Evolutionary conservation across 2,888 invertebrate species (phyloP).

Genomic region (Tribolium freemani): DNA sequence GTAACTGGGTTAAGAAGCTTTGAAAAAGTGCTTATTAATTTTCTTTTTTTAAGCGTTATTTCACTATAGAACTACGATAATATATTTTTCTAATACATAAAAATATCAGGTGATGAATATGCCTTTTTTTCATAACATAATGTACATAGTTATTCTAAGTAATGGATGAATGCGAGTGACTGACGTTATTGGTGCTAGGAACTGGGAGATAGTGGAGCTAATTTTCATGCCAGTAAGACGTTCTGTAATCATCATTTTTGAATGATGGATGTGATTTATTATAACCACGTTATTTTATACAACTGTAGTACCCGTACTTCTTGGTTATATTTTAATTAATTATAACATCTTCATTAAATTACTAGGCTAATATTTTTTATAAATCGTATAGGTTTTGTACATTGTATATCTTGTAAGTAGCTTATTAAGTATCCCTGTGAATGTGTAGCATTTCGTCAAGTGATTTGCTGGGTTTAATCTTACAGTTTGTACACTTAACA

Average conservation of each 20-base stretch:
- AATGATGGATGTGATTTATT: constrained; percentile 54
- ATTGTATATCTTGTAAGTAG: constrained; percentile 65
- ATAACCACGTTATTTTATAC: constrained; percentile 45
- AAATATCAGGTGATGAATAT: constrained; percentile 67
- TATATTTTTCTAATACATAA: constrained; percentile 61
- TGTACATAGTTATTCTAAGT: constrained; percentile 60
- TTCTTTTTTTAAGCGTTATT: constrained; percentile 45
- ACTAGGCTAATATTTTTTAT: constrained; percentile 66
- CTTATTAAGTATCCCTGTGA: constrained; percentile 55
- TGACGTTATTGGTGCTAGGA: constrained; percentile 59
- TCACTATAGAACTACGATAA: constrained; percentile 47
- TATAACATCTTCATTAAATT: constrained; percentile 35
- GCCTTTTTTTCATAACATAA: constrained; percentile 63
- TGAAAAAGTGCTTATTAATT: constrained; percentile 45
- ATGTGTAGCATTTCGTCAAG: constrained; percentile 56
- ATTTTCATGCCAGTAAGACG: constrained; percentile 51
- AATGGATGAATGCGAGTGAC: constrained; percentile 56
- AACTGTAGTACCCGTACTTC: constrained; percentile 49
- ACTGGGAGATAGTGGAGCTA: constrained; percentile 57
- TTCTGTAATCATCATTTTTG: constrained; percentile 50
- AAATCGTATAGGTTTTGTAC: constrained; percentile 67
- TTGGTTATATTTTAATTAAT: constrained; percentile 41
- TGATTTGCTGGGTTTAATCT: constrained; percentile 57
- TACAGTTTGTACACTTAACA: constrained; percentile 51
- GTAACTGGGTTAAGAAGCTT: constrained; percentile 7